A percentile compares a stretch with the other conserved stretches of the same genome.
These are phyloP conservation scores for Chrosomus eos DNA, from an alignment of 2,797 vertebrate genomes.

Conservation along the genomic window DNA sequence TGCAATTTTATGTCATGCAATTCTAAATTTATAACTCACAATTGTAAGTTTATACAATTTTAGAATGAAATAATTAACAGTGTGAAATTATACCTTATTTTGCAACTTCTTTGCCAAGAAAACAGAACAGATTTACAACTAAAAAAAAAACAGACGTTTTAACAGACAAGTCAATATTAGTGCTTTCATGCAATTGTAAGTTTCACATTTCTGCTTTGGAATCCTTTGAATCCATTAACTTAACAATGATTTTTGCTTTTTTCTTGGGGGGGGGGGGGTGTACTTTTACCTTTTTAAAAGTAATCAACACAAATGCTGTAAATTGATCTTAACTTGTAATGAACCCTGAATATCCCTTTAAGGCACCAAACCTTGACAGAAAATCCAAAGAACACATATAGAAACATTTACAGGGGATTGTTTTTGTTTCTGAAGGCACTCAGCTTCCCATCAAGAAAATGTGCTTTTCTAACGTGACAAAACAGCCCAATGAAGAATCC, in stretches of 20 bases:
- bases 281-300: background rate
- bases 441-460: slow-evolving; percentile 25
- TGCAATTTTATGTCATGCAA: too few relatives aligned
- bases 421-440: slow-evolving; percentile 10
- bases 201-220: background rate
- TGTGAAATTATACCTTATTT: background rate
- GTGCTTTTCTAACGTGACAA: slow-evolving; percentile 27
- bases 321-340: background rate
- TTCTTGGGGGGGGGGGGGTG: too few relatives aligned
- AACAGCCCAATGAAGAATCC: slow-evolving; percentile 22
- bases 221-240: background rate
- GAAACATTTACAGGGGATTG: slow-evolving; percentile 9
- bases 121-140: background rate
- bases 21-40: too few relatives aligned
- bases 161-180: background rate
- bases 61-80: too few relatives aligned
- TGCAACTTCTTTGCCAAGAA: background rate
- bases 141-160: background rate
- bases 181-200: background rate
- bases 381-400: background rate
- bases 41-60: too few relatives aligned
- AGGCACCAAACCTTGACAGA: background rate
- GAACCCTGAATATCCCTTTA: background rate
- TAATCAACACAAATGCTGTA: background rate
- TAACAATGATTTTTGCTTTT: background rate